phyloP scores from a whole-genome alignment of 2,797 vertebrate species.

The Pachyuromys duprasi region DNA sequence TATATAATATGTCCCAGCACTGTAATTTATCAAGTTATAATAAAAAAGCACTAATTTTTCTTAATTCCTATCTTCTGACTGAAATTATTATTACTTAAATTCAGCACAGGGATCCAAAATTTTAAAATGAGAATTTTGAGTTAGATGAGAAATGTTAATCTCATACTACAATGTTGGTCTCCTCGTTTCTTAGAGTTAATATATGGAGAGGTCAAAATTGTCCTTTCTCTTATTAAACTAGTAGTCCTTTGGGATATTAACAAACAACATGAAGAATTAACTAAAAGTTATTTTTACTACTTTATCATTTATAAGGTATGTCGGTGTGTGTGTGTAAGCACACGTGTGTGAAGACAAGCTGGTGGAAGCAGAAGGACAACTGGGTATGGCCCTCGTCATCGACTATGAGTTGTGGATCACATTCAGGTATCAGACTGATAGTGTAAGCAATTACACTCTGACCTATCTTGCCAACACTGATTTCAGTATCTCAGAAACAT shows the following conservation, averaged over 20 bases:
- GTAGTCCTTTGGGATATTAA: not conserved
- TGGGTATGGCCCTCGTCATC: not conserved
- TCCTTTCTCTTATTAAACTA: not conserved
- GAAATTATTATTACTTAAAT: constrained; percentile 46
- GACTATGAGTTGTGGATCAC: not conserved
- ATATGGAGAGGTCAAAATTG: not conserved
- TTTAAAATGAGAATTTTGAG: not conserved
- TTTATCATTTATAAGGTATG: not conserved
- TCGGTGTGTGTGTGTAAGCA: not conserved
- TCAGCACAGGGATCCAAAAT: not conserved
- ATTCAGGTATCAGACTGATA: not conserved
- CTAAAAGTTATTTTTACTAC: not conserved
- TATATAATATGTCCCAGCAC: not conserved
- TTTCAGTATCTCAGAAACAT: not conserved
- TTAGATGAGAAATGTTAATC: not conserved
- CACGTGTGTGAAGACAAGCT: not conserved
- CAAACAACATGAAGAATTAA: not conserved
- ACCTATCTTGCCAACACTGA: not conserved
- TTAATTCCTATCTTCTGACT: constrained; percentile 31
- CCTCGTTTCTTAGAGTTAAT: not conserved
- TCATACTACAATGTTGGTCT: not conserved
- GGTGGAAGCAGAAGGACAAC: not conserved
- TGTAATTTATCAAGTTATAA: constrained; percentile 39
- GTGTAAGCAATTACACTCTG: not conserved
- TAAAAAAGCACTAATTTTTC: constrained; percentile 47